These are phyloP conservation scores for Napeogenes inachia DNA, from an alignment of 2,888 invertebrate genomes.

Conservation along the genomic window DNA sequence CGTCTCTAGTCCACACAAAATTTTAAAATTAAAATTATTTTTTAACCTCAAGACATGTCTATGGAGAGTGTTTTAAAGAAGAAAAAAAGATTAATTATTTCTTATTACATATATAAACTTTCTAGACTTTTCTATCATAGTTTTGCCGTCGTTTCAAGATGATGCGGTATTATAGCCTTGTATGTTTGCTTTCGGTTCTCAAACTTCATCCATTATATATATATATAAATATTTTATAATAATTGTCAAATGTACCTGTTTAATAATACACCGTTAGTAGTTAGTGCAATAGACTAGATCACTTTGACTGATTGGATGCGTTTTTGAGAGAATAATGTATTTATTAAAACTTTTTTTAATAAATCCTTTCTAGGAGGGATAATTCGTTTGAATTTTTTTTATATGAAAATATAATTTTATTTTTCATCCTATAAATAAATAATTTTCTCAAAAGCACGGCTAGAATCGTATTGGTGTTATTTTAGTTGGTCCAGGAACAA, in stretches of 20 bases:
- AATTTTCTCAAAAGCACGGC: constrained; percentile 15
- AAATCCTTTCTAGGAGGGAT: no score
- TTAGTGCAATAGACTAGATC: constrained; percentile 34
- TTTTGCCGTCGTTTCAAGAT: no score
- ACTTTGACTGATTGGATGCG: constrained; percentile 18
- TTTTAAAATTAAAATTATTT: background rate
- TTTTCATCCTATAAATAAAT: background rate
- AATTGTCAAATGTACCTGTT: constrained; percentile 44
- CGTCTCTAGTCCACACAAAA: background rate
- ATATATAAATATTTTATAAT: constrained; percentile 30
- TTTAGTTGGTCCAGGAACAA: constrained; percentile 12
- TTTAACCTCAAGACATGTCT: background rate
- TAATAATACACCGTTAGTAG: constrained; percentile 36
- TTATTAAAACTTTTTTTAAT: background rate
- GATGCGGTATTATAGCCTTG: no score
- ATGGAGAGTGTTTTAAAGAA: background rate
- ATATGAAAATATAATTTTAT: background rate
- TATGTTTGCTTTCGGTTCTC: no score
- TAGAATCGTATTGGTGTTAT: constrained; percentile 21
- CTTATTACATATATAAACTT: no score
- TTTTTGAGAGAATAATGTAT: constrained; percentile 14
- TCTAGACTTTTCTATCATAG: no score
- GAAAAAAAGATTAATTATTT: no score
- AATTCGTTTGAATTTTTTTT: no score
- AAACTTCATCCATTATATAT: no score